Base-by-base conservation (phyloP, 2,888 invertebrate genomes). In the Lampropteryx suffumata region DNA sequence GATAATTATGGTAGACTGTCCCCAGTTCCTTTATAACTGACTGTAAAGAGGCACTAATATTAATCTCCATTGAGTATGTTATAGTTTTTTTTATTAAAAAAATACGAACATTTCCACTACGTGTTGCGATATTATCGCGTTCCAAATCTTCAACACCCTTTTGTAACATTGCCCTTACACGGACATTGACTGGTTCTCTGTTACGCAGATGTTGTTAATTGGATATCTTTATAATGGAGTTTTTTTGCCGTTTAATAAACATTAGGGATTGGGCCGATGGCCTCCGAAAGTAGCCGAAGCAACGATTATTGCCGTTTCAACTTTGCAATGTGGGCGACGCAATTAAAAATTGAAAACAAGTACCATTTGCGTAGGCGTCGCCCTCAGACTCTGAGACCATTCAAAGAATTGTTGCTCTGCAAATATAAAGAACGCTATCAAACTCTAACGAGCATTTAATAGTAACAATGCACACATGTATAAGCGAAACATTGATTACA, bases 331-430 rank as follows among this genome's bases (percentile, higher is more conserved):
- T 82, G 83, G 84, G 83, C 79, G 83, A 79, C 66, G 73, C 71
- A 82, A 83, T 84, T 81, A 84, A 86, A 82, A 82, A 78, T 73
- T 73, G 69, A 82, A 84, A 77, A 61, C 58, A 60, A 63, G 53
- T 65, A 71, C 72, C 4, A 5, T 33, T 26, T 69, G 80, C 68
- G 84, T 81, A 73, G 82, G 82, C 67, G 72, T 65, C 69, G 67
- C 65, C 60, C 65, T 55, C 47, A 34, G 53, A 54, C 58, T 55
- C 49, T 48, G 58, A 52, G 56, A 57, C 50, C 53, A 57, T 50
- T 57, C 47, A 41, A 52, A 41, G 56, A 57, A 44, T 49, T 34
- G 28, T 37, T 33, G 41, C 50, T 43, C 33, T 27, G 30, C 17
- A 32, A 44, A 21, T 21, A 8, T 30, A 2, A 36, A 14, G 8